Evolutionary conservation across 2,113 vertebrate species (phyloP).

Genomic region (Ophiodon elongatus): DNA sequence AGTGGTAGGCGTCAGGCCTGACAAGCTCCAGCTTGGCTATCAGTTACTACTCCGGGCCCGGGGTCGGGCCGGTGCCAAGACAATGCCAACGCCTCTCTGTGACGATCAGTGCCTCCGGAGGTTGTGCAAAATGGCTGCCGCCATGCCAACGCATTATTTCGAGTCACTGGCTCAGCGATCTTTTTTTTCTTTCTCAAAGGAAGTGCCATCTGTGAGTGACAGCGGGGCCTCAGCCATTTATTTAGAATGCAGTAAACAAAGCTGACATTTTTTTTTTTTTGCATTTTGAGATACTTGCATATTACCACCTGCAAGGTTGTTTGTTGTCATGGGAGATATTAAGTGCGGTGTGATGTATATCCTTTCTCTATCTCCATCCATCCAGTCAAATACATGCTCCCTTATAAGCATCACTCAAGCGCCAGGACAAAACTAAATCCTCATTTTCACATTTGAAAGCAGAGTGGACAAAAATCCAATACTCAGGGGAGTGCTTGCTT

Average conservation of each 20-base stretch:
- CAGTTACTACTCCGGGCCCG: constrained; percentile 84
- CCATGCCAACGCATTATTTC: constrained; percentile 74
- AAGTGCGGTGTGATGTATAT: constrained; percentile 66
- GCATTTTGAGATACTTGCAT: constrained; percentile 65
- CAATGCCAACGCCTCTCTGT: constrained; percentile 79
- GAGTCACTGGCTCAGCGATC: constrained; percentile 68
- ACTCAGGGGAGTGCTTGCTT: constrained; percentile 63
- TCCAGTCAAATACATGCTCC: constrained; percentile 51
- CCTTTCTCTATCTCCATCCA: constrained; percentile 61
- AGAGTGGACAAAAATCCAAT: constrained; percentile 70
- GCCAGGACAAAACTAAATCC: constrained; percentile 68
- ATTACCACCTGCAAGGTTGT: constrained; percentile 72
- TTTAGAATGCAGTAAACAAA: constrained; percentile 78
- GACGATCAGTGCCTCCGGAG: constrained; percentile 78
- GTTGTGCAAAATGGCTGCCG: constrained; percentile 80
- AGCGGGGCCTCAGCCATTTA: constrained; percentile 79
- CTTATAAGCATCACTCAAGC: constrained; percentile 62
- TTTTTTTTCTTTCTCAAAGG: constrained; percentile 61
- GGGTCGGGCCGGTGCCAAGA: constrained; percentile 84
- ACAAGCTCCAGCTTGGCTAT: constrained; percentile 87
- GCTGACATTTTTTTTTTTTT: constrained; percentile 68
- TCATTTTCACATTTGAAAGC: constrained; percentile 75
- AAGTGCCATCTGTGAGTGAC: constrained; percentile 84
- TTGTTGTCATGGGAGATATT: constrained; percentile 70
- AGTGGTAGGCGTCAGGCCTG: constrained; percentile 86